Percentiles rank a stretch among this genome's conserved stretches.
These are phyloP conservation scores for Ectemnius cavifrons DNA, from an alignment of 2,888 invertebrate genomes.

Conservation along the genomic window DNA sequence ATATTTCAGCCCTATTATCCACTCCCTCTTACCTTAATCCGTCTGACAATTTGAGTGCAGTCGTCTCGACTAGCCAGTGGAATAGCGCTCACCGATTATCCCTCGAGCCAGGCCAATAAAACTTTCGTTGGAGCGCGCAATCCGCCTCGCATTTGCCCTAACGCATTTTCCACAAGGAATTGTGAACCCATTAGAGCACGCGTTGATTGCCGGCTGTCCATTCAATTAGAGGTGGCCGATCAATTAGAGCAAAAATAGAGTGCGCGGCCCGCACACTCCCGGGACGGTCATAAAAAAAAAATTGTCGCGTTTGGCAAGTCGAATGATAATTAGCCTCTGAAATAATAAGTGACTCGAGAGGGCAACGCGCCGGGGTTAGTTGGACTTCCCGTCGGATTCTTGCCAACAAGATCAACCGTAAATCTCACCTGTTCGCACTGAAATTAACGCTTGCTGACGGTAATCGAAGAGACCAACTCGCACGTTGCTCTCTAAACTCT, in stretches of 20 bases:
- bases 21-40: too few relatives aligned
- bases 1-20: too few relatives aligned
- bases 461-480: conserved; percentile 28
- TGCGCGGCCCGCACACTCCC: not conserved
- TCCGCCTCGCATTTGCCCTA: not conserved
- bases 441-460: conserved; percentile 51
- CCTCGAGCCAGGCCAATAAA: conserved; percentile 13
- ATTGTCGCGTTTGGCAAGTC: conserved; percentile 36
- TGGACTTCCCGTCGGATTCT: conserved; percentile 34
- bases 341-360: conserved; percentile 35
- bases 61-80: too few relatives aligned
- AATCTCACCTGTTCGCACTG: conserved; percentile 61
- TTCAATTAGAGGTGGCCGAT: conserved; percentile 45
- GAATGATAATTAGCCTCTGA: conserved; percentile 45
- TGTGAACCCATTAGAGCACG: conserved; percentile 27
- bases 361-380: conserved; percentile 14
- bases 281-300: conserved; percentile 13
- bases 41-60: too few relatives aligned
- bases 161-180: too few relatives aligned
- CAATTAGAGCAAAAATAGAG: conserved; percentile 44
- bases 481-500: conserved; percentile 6
- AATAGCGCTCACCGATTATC: too few relatives aligned
- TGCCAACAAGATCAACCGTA: conserved; percentile 59
- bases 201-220: conserved; percentile 36
- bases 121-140: conserved; percentile 13